Base-by-base conservation (phyloP, 2,888 invertebrate genomes). In the Luperina nickerlii region DNA sequence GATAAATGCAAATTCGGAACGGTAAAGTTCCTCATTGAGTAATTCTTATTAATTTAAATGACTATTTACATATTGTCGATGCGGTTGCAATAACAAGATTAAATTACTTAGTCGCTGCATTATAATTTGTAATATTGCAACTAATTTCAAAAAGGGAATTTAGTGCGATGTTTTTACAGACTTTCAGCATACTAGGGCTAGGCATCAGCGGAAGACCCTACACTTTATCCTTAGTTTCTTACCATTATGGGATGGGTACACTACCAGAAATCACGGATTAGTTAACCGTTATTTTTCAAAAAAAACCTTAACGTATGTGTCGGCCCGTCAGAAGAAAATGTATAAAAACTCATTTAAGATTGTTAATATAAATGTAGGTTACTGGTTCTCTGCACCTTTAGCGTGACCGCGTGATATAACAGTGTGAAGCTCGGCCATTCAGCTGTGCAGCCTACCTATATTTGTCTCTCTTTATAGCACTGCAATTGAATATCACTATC, bases 341-440 rank as follows among this genome's bases (percentile, higher is more conserved):
- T 54, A 65, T 54, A 70, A 80, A 48, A 81, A 66, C 48, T 54
- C 60, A 81, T 83, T 81, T 79, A 73, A 51, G 62, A 62, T 73
- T 75, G 72, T 54, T 78, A 51, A 65, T 60, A 54, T 15, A 42
- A 75, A 87, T 83, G 83, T 86, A 60, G 90, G 90, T 85, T 87
- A 88, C 78, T 86, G 57, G 82, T 75, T 83, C 90, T 72, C 83
- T 66, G 81, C 71, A 71, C 83, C 78, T 82, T 85, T 42, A 63
- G 76, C 77, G 74, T 89, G 81, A 84, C 88, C 63, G 78, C 77
- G 74, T 91, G 82, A 84, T 87, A 82, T 84, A 90, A 87, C 65
- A 77, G 63, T 85, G 60, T 68, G 78, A 76, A 79, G 45, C 4
- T 42, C 24, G 73, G 65, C 74, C 80, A 76, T 69, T 80, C 62